Evolutionary conservation across 2,797 vertebrate species (phyloP), one percentile per base, ranked within the genome.

Genomic region (Anniella stebbinsi): DNA sequence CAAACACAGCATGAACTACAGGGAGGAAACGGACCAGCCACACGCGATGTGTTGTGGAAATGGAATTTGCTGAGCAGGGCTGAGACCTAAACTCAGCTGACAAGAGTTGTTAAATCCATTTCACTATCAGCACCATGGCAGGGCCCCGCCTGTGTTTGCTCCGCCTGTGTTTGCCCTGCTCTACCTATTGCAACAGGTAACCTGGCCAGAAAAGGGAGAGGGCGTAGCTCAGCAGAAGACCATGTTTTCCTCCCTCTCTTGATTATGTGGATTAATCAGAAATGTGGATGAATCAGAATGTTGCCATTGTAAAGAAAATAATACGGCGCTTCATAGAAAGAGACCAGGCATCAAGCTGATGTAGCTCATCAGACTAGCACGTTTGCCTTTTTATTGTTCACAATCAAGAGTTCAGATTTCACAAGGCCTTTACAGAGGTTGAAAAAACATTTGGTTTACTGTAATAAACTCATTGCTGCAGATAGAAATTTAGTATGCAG

Each of bases 11-110:
- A 92, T 67, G 92, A 87, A 94, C 87, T 91, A 92, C 95, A 91
- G 73, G 93, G 84, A 94, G 93, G 94, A 91, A 92, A 95, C 90
- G 91, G 92, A 95, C 93, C 94, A 94, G 93, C 92, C 92, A 92
- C 88, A 67, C 85, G 86, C 89, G 91, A 88, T 87, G 93, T 91
- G 91, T 92, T 93, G 92, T 93, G 92, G 84, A 93, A 87, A 66
- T 81, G 86, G 94, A 94, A 95, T 96, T 93, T 92, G 87, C 90
- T 92, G 92, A 93, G 90, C 93, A 91, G 93, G 94, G 87, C 84
- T 84, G 84, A 81, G 93, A 84, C 1, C 0, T 77, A 84, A 11
- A 77, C 88, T 84, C 66, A 81, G 91, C 38, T 60, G 15, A 36
- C 28, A 51, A 72, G 92, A 91, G 60, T 83, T 92, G 86, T 87